A percentile compares a stretch with the other conserved stretches of the same genome.
Evolutionary conservation across 2,888 invertebrate genomes (phyloP).

Genomic region (Dusona sp.): DNA sequence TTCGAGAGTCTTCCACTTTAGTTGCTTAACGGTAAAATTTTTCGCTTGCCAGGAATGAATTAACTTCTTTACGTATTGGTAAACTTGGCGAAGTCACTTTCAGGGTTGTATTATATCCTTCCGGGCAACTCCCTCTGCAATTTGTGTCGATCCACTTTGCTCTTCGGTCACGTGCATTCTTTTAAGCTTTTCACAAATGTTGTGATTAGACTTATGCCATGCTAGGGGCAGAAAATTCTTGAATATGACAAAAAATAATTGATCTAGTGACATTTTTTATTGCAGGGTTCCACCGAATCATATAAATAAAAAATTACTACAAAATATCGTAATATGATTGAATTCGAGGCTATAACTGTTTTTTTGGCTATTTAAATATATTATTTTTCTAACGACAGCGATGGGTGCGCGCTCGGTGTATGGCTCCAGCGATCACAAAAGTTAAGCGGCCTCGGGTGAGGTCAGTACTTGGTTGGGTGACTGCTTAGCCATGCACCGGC

Average conservation of each 20-base stretch:
- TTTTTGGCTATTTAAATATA: too few relatives aligned
- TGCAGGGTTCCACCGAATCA: neutral
- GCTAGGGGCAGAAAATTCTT: neutral
- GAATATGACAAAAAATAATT: neutral
- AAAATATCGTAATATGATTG: too few relatives aligned
- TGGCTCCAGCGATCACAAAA: too few relatives aligned
- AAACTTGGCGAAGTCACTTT: conserved; percentile 5
- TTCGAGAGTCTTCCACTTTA: conserved; percentile 45
- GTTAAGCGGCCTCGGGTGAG: too few relatives aligned
- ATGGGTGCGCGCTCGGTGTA: too few relatives aligned
- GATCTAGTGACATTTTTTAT: neutral
- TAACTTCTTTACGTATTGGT: neutral
- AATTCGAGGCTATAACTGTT: too few relatives aligned
- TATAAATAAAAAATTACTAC: too few relatives aligned
- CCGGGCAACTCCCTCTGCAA: conserved; percentile 53
- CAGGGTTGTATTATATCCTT: conserved; percentile 52
- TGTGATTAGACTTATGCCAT: neutral
- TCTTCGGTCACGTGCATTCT: conserved; percentile 48
- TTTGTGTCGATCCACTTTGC: conserved; percentile 60
- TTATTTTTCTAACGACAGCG: too few relatives aligned
- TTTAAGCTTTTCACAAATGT: neutral
- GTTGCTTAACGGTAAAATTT: conserved; percentile 60
- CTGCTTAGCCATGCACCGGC: too few relatives aligned
- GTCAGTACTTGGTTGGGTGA: too few relatives aligned
- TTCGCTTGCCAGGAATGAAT: conserved; percentile 16